These are phyloP conservation scores for Phylloscopus whistleri DNA, from an alignment of 2,113 vertebrate species.

Conservation along the genomic window DNA sequence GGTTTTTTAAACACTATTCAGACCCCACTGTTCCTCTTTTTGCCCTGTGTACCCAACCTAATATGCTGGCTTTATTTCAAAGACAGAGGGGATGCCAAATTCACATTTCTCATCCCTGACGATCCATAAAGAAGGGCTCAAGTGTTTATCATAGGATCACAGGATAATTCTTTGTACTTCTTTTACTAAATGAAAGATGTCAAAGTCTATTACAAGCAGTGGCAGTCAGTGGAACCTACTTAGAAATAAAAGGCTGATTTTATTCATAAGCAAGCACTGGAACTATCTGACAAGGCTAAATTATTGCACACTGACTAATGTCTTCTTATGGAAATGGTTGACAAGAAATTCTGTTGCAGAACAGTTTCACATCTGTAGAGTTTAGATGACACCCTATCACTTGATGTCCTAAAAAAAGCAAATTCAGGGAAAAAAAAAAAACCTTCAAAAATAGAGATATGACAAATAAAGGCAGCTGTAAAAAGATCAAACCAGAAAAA, in stretches of 20 bases:
- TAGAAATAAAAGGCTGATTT: background rate
- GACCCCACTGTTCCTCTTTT: background rate
- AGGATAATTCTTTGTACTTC: conserved; percentile 45
- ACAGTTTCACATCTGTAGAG: background rate
- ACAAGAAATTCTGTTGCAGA: background rate
- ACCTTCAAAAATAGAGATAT: background rate
- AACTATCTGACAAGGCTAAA: background rate
- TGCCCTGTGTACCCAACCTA: conserved; percentile 13
- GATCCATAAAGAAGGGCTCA: conserved; percentile 46
- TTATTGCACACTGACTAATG: background rate
- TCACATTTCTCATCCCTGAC: conserved; percentile 49
- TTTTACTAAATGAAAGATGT: conserved; percentile 50
- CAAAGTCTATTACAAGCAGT: conserved; percentile 37
- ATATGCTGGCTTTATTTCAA: conserved; percentile 14
- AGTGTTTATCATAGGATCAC: conserved; percentile 51
- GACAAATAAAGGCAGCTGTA: background rate
- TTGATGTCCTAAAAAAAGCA: background rate
- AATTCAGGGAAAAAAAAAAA: background rate
- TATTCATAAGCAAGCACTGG: background rate
- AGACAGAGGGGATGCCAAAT: conserved; percentile 4
- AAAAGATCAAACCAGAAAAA: background rate
- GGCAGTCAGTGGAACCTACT: background rate
- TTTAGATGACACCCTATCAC: background rate
- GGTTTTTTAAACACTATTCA: background rate
- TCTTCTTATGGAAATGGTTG: background rate